Percentiles rank a stretch among this genome's conserved stretches.
These are phyloP conservation scores for Hyppa rectilinea DNA, from an alignment of 2,888 invertebrate genomes.

Conservation along the genomic window DNA sequence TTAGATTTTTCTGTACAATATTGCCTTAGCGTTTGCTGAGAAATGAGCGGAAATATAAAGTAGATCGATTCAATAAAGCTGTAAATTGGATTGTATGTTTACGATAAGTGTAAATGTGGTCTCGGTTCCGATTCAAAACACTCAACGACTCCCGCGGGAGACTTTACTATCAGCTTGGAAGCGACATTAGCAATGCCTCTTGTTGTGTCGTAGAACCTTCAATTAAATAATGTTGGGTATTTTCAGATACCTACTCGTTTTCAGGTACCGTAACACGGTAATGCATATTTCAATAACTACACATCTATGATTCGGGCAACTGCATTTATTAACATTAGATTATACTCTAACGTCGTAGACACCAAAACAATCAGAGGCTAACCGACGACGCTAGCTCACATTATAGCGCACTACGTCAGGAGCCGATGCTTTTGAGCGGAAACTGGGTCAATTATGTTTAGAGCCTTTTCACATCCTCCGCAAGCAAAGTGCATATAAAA, in stretches of 20 bases:
- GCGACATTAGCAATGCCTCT: constrained; percentile 19
- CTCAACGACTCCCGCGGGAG: constrained; percentile 26
- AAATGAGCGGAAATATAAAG: constrained; percentile 47
- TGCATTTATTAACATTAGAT: constrained; percentile 32
- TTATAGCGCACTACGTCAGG: constrained; percentile 28
- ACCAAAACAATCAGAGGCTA: constrained; percentile 24
- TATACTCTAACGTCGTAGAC: constrained; percentile 18
- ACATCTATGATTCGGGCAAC: constrained; percentile 1
- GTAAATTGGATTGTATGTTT: constrained; percentile 45
- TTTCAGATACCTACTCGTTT: neutral
- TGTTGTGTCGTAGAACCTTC: constrained; percentile 15
- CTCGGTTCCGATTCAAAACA: constrained; percentile 16
- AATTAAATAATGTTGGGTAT: constrained; percentile 3
- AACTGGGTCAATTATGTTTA: constrained; percentile 57
- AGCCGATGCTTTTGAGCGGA: constrained; percentile 46
- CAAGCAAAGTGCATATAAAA: constrained; percentile 42
- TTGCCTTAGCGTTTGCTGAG: constrained; percentile 48
- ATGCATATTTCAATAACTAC: neutral
- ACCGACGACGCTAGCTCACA: constrained; percentile 20
- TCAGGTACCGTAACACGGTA: no score
- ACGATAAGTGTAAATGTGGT: constrained; percentile 45
- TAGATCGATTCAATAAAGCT: constrained; percentile 38
- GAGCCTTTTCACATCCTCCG: constrained; percentile 46
- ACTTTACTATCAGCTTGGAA: constrained; percentile 13
- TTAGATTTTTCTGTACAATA: constrained; percentile 65